Percentiles rank a stretch among this genome's conserved stretches.
These are phyloP conservation scores for Festucalex cinctus DNA, from an alignment of 2,113 vertebrate species.

Conservation along the genomic window DNA sequence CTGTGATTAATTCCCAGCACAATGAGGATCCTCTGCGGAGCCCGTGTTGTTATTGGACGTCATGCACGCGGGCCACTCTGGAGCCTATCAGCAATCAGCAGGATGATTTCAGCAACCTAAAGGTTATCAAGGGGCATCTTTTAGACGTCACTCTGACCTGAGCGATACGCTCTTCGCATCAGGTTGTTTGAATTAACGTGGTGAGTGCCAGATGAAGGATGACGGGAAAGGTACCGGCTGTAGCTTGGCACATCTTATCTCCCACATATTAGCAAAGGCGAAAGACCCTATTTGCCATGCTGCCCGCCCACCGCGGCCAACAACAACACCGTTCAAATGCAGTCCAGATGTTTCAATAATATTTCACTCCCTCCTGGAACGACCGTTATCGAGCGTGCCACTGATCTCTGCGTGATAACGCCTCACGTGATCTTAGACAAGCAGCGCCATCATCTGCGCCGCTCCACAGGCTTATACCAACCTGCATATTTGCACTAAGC, in stretches of 20 bases:
- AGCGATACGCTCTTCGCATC: conserved; percentile 79
- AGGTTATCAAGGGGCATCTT: conserved; percentile 96
- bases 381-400: conserved; percentile 69
- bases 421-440: conserved; percentile 45
- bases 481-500: conserved; percentile 18
- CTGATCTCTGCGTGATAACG: conserved; percentile 71
- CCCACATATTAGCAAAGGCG: conserved; percentile 47
- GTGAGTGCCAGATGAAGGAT: conserved; percentile 31
- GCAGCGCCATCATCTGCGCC: conserved; percentile 47
- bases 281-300: conserved; percentile 62
- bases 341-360: conserved; percentile 76
- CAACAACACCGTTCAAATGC: conserved; percentile 72
- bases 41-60: conserved; percentile 92
- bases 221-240: conserved; percentile 46
- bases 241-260: conserved; percentile 69
- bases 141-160: conserved; percentile 74
- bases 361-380: conserved; percentile 66
- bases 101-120: conserved; percentile 78
- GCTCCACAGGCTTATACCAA: conserved; percentile 14
- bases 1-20: conserved; percentile 92
- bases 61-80: conserved; percentile 77
- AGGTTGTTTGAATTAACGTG: conserved; percentile 38
- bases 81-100: conserved; percentile 89
- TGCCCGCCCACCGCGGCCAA: conserved; percentile 65
- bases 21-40: conserved; percentile 84